Evolutionary conservation across 2,113 vertebrate species (phyloP).

Genomic region (Pagrus major): DNA sequence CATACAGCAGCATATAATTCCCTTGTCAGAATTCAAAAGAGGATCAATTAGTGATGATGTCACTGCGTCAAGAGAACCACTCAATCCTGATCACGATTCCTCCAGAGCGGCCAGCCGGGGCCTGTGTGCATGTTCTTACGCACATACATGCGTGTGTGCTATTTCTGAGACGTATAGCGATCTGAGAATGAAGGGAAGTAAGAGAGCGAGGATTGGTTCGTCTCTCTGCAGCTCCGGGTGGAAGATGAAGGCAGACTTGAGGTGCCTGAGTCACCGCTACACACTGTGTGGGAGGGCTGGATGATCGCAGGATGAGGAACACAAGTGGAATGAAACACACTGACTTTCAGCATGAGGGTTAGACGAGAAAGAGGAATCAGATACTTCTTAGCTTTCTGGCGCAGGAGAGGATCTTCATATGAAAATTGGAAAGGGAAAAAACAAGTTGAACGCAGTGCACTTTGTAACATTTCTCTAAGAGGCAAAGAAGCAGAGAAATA

Average conservation of each 20-base stretch:
- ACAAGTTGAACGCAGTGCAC: neutral
- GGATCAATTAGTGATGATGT: slow-evolving; percentile 79
- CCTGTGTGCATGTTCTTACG: neutral
- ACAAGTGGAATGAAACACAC: slow-evolving; percentile 34
- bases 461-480: slow-evolving; percentile 6
- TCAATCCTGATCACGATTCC: slow-evolving; percentile 44
- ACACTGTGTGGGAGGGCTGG: slow-evolving; percentile 59
- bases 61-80: slow-evolving; percentile 48
- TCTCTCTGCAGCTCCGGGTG: slow-evolving; percentile 30
- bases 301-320: slow-evolving; percentile 37
- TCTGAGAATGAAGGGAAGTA: neutral
- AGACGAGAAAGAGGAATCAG: slow-evolving; percentile 6
- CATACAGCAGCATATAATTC: slow-evolving; percentile 68
- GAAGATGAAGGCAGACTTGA: slow-evolving; percentile 54
- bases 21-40: slow-evolving; percentile 60
- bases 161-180: neutral
- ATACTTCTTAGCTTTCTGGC: neutral
- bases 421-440: slow-evolving; percentile 1
- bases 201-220: neutral
- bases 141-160: neutral
- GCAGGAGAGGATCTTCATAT: neutral
- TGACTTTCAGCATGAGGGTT: slow-evolving; percentile 24
- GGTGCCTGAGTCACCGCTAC: slow-evolving; percentile 63
- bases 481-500: slow-evolving; percentile 1
- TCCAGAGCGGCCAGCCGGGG: neutral